Evolutionary conservation across 1,140 invertebrate species (phyloP).

Genomic region (Drosophila suzukii): DNA sequence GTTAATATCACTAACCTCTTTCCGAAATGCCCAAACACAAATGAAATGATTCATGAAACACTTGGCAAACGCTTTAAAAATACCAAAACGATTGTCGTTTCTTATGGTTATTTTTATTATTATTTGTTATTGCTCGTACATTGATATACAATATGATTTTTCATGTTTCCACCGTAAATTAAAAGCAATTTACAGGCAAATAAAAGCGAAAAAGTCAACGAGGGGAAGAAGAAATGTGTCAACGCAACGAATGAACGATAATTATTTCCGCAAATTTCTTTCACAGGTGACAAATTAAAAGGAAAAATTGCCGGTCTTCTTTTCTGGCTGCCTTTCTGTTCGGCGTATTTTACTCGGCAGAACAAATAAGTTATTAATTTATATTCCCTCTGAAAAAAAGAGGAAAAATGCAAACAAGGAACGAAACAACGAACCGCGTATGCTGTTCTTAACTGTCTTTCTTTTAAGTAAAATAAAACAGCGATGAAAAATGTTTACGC

Average conservation of each 20-base stretch:
- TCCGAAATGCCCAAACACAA: slow-evolving; percentile 20
- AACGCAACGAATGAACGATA: slow-evolving; percentile 46
- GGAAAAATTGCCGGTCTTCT: slow-evolving; percentile 11
- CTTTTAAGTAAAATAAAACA: slow-evolving; percentile 17
- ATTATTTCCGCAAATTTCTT: slow-evolving; percentile 53
- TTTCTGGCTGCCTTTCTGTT: neutral
- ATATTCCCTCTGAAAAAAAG: slow-evolving; percentile 12
- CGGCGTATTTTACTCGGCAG: slow-evolving; percentile 19
- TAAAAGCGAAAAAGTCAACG: slow-evolving; percentile 36
- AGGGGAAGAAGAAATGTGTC: slow-evolving; percentile 26
- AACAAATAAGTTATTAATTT: slow-evolving; percentile 48
- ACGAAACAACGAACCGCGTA: neutral
- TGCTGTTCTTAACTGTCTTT: slow-evolving; percentile 9
- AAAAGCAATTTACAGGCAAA: slow-evolving; percentile 52
- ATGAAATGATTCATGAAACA: slow-evolving; percentile 54
- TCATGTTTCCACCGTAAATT: slow-evolving; percentile 28
- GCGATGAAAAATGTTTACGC: slow-evolving; percentile 28
- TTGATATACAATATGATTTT: slow-evolving; percentile 17
- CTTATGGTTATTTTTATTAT: slow-evolving; percentile 39
- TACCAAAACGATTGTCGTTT: slow-evolving; percentile 23
- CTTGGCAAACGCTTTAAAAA: slow-evolving; percentile 50
- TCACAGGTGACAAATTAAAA: slow-evolving; percentile 49
- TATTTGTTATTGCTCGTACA: slow-evolving; percentile 24
- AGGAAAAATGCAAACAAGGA: slow-evolving; percentile 6
- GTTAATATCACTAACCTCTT: slow-evolving; percentile 11